Evolutionary conservation across 2,797 vertebrate species (phyloP).

Genomic region (Apogon talboti): DNA sequence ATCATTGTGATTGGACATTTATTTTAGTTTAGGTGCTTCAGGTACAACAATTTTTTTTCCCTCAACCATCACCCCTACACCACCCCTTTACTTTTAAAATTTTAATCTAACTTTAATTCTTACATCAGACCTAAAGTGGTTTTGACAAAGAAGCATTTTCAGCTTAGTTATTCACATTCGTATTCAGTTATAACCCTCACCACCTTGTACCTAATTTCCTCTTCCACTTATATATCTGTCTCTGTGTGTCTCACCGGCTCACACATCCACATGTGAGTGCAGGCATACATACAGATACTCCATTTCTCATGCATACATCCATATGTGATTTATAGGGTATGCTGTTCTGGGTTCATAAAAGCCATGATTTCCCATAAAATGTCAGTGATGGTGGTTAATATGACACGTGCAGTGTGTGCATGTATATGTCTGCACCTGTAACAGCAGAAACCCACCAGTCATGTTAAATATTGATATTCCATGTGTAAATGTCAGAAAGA

Average conservation of each 20-base stretch:
- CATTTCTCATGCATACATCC: conserved; percentile 61
- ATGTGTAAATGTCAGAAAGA: conserved; percentile 80
- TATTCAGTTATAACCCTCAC: not conserved
- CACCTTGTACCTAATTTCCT: not conserved
- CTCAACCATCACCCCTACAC: not conserved
- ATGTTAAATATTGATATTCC: conserved; percentile 84
- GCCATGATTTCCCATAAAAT: conserved; percentile 84
- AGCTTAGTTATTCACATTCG: not conserved
- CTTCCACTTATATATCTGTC: not conserved
- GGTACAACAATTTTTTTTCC: not conserved
- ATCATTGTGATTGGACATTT: not conserved
- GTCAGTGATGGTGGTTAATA: conserved; percentile 82
- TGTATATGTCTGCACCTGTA: conserved; percentile 45
- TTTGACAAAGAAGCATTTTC: not conserved
- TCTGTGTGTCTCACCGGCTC: conserved; percentile 1
- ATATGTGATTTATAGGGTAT: conserved; percentile 80
- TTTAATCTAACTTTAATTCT: not conserved
- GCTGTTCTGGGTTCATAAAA: conserved; percentile 82
- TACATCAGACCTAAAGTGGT: not conserved
- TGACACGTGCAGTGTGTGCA: conserved; percentile 68
- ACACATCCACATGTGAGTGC: conserved; percentile 18
- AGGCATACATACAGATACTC: conserved; percentile 46
- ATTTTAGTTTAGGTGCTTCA: not conserved
- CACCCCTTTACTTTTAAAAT: not conserved
- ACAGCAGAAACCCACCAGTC: conserved; percentile 61